phyloP scores from a whole-genome alignment of 2,113 vertebrate species.

The Genyomyrus donnyi region DNA sequence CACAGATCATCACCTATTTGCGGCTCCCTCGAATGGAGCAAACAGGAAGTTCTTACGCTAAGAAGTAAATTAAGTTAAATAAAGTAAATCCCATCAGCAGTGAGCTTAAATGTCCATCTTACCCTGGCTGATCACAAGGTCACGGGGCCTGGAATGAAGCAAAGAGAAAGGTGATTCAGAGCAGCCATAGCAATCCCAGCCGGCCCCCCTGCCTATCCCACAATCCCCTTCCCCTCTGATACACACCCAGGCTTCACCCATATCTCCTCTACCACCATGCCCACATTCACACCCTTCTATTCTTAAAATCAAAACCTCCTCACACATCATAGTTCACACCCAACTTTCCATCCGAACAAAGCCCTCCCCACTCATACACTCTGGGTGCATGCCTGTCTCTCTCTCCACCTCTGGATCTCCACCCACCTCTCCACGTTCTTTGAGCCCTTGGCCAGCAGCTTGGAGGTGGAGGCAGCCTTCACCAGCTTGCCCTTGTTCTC shows the following conservation, averaged over 20 bases:
- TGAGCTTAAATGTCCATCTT: constrained; percentile 44
- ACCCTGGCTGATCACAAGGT: constrained; percentile 90
- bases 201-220: not conserved
- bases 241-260: not conserved
- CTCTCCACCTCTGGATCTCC: not conserved
- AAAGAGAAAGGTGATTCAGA: not conserved
- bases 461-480: constrained; percentile 80
- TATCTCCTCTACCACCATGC: not conserved
- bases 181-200: not conserved
- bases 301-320: not conserved
- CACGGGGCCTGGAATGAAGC: constrained; percentile 75
- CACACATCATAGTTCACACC: not conserved
- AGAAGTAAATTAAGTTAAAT: not conserved
- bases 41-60: not conserved
- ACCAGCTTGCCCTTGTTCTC: constrained; percentile 79
- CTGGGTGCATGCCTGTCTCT: not conserved
- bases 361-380: not conserved
- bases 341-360: not conserved
- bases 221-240: not conserved
- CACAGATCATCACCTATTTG: not conserved
- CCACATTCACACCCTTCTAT: not conserved
- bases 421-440: constrained; percentile 86
- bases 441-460: constrained; percentile 73
- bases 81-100: not conserved
- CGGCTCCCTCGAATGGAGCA: not conserved